Evolutionary conservation across 2,888 invertebrate species (phyloP), one percentile per base, ranked within the genome.

Genomic region (Drosophila setosimentum): DNA sequence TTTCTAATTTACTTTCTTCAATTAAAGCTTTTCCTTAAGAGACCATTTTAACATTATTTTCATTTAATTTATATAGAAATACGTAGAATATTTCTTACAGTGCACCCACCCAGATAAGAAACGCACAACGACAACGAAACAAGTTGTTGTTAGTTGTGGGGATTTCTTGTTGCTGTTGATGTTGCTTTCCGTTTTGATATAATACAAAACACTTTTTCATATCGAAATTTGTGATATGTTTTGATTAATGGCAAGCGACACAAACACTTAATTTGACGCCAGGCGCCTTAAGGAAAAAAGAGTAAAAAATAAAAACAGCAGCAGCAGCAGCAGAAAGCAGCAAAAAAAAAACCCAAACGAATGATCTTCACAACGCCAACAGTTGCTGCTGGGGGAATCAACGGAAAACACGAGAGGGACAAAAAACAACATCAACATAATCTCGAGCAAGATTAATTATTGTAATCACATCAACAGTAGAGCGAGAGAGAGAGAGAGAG

Each of bases 211-310:
- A 90, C 75, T 87, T 87, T 90, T 90, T 87, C 87, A 87, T 87
- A 87, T 87, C 87, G 91, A 89, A 89, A 84, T 73, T 89, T 88
- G 79, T 88, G 87, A 89, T 88, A 88, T 87, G 89, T 85, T 82
- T 81, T 92, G 92, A 92, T 92, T 92, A 92, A 92, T 92, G 91
- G 83, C 80, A 71, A 89, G 84, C 88, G 91, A 91, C 91, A 90
- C 90, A 92, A 92, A 91, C 91, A 92, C 91, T 92, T 92, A 91
- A 92, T 92, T 91, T 91, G 91, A 91, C 91, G 91, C 91, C 79
- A 91, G 91, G 91, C 91, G 91, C 91, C 91, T 85, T 78, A 55
- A 76, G 67, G 67, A 76, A 69, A 69, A 51, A 58, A 50, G 59
- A 67, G 33, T 13, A 59, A 6, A 53, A 57, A 48, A 21, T n/a